Evolutionary conservation across 1,140 invertebrate species (phyloP).

Genomic region (Zaprionus kolodkinae): DNA sequence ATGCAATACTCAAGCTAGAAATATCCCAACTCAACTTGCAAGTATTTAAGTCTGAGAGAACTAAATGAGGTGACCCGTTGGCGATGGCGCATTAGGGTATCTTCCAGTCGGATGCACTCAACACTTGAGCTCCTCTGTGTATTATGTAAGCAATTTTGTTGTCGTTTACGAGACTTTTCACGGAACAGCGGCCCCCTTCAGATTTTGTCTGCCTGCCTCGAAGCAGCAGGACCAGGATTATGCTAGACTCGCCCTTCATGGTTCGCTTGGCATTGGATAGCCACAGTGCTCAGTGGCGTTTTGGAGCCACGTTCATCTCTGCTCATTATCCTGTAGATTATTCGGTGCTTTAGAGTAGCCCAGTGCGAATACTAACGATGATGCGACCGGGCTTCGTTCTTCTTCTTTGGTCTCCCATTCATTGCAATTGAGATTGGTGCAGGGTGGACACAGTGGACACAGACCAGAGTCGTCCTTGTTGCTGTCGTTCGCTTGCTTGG

Average conservation of each 20-base stretch:
- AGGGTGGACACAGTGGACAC: conserved; percentile 54
- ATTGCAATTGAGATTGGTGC: not conserved
- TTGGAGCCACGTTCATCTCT: conserved; percentile 63
- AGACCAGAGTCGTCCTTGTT: conserved; percentile 42
- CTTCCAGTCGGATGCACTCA: not conserved
- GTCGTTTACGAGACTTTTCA: conserved; percentile 34
- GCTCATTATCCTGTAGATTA: conserved; percentile 80
- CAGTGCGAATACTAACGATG: conserved; percentile 78
- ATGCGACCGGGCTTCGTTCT: conserved; percentile 40
- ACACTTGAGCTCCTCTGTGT: not conserved
- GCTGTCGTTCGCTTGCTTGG: conserved; percentile 35
- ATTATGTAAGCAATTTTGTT: conserved; percentile 30
- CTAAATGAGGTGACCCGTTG: not conserved
- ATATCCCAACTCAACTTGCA: too few species aligned
- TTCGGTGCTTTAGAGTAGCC: conserved; percentile 77
- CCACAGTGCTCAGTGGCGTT: too few species aligned
- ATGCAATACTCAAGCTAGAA: too few species aligned
- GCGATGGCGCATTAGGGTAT: not conserved
- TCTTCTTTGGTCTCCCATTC: too few species aligned
- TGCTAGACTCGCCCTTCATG: conserved; percentile 40
- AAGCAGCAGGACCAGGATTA: conserved; percentile 54
- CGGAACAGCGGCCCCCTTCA: conserved; percentile 52
- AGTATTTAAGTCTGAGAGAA: not conserved
- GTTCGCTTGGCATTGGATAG: conserved; percentile 10
- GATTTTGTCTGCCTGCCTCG: conserved; percentile 59